Evolutionary conservation across 2,888 invertebrate genomes (phyloP).

Genomic region (Drosophila cognata): DNA sequence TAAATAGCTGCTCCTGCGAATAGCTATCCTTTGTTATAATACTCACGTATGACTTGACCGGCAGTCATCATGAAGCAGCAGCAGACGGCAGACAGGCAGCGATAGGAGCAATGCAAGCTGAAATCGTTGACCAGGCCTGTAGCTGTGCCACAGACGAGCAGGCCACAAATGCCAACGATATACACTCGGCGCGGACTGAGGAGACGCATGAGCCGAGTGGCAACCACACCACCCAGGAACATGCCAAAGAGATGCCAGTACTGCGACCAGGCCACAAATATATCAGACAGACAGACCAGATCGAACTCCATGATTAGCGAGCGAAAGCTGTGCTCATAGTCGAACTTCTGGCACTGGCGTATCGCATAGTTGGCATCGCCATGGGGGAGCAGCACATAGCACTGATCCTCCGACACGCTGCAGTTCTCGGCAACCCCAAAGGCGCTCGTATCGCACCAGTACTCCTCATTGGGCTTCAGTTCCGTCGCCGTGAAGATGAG

Average conservation of each 20-base stretch:
- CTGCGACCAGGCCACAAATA: constrained; percentile 85
- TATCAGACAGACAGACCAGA: constrained; percentile 84
- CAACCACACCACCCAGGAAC: constrained; percentile 84
- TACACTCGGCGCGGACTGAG: constrained; percentile 84
- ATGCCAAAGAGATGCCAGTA: constrained; percentile 85
- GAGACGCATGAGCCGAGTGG: constrained; percentile 82
- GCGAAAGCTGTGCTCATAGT: constrained; percentile 75
- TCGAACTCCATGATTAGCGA: constrained; percentile 85
- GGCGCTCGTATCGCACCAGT: constrained; percentile 66
- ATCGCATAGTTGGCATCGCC: constrained; percentile 55
- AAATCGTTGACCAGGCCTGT: constrained; percentile 83
- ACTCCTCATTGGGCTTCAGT: constrained; percentile 78
- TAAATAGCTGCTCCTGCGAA: background rate
- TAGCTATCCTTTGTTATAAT: background rate
- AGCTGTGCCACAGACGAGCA: constrained; percentile 83
- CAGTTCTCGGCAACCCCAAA: constrained; percentile 45
- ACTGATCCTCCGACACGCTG: constrained; percentile 76
- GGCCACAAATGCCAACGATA: constrained; percentile 82
- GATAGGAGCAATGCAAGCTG: constrained; percentile 84
- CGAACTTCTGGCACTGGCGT: constrained; percentile 73
- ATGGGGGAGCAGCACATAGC: constrained; percentile 63
- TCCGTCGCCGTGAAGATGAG: constrained; percentile 85
- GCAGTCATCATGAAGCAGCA: constrained; percentile 85
- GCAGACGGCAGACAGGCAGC: constrained; percentile 84
- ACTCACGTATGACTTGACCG: constrained; percentile 85